Evolutionary conservation across 30 jellyfish, hydroid and myxozoan genomes (phyloP), one percentile per base, ranked within the genome.

Genomic region (Aurelia aurita): DNA sequence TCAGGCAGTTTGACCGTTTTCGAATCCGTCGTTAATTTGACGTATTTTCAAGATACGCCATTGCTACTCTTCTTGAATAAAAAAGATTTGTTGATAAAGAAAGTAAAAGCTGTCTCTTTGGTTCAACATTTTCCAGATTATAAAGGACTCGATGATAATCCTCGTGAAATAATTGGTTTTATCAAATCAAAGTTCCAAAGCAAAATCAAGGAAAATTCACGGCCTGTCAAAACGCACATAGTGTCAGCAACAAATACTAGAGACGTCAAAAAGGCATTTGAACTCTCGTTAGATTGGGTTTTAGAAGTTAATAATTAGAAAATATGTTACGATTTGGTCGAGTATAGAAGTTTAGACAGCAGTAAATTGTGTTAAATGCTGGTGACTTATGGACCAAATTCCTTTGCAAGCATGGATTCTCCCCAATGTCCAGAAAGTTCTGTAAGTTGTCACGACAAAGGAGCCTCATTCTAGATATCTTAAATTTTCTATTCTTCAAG

Each of bases 11-110:
- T 78, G 39, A 78, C 35, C 47, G 89, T 78, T 2, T 78, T 63
- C 71, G 90, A 80, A 46, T 80, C 90, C 10, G 90, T 80, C 32
- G 90, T 80, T 43, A 80, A 80, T 31, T 34, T 80, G 18, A 80
- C 90, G 0, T 80, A 80, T 74, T 80, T 80, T 27, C 76, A 78
- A 63, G 89, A 78, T 69, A 78, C 89, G 0, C 90, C 90, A n/a
- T 39, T 64, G 22, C 65, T 80, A 9, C 66, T 80, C 25, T 80
- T 80, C 80, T n/a, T 80, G 67, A 80, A 80, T 31, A 80, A 80
- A 54, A 80, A 80, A 27, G 90, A 80, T 45, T 54, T 63, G 74
- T 29, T 65, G 74, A 20, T 81, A 11, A 78, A 78, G 74, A 78
- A 78, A 78, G 89, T 78, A 68, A 78, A 78, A 64, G 70, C 80